phyloP scores from a whole-genome alignment of 2,888 invertebrate genomes.

The Ptychoptera albimana region DNA sequence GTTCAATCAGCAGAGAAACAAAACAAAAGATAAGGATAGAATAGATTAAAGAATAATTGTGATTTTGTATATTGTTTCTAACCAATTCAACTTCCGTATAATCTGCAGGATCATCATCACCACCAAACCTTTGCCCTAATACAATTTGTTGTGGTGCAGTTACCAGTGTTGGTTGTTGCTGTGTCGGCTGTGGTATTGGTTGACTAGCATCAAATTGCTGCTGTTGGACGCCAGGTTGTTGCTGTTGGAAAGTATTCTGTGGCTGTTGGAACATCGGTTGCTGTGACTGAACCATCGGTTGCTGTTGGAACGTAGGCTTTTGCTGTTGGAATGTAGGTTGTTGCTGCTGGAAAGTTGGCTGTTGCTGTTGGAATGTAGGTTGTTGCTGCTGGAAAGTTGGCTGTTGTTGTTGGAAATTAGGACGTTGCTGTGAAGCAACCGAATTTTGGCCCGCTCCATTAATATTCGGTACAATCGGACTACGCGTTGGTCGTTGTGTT shows the following conservation, averaged over 20 bases:
- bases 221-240: too few species aligned
- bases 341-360: not conserved
- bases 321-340: not conserved
- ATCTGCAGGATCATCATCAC: too few species aligned
- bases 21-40: too few species aligned
- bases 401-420: not conserved
- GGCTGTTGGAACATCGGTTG: not conserved
- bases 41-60: too few species aligned
- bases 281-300: not conserved
- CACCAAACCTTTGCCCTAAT: too few species aligned
- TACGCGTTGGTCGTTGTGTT: conserved; percentile 3
- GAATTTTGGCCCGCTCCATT: not conserved
- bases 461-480: not conserved
- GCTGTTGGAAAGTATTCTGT: not conserved
- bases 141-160: too few species aligned
- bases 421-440: not conserved
- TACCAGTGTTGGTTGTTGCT: too few species aligned
- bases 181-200: too few species aligned
- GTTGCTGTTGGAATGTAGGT: not conserved
- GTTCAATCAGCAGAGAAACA: too few species aligned
- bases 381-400: not conserved
- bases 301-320: not conserved
- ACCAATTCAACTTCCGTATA: too few species aligned
- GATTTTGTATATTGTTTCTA: too few species aligned
- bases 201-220: too few species aligned